A percentile compares a stretch with the other conserved stretches of the same genome.
Conservation (phyloP, 2,797 vertebrate genomes). For the Falco novaeseelandiae region DNA sequence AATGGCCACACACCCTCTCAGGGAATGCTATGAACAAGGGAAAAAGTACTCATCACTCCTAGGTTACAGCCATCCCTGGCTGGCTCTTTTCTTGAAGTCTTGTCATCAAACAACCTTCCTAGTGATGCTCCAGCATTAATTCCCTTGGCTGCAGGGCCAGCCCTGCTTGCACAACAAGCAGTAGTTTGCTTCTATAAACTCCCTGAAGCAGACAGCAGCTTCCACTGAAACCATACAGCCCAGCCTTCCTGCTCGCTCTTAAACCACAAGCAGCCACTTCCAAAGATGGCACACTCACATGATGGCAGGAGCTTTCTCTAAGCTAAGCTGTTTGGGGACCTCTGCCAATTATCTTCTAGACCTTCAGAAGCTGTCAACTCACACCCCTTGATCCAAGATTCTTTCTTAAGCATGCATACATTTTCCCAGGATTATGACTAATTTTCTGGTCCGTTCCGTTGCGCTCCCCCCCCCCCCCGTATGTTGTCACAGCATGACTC, state of each 20-base stretch:
- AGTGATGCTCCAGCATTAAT: neutral
- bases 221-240: neutral
- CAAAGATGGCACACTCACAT: neutral
- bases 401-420: neutral
- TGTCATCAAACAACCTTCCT: neutral
- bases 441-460: neutral
- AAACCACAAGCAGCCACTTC: neutral
- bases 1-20: neutral
- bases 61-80: neutral
- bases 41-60: neutral
- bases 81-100: neutral
- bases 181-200: neutral
- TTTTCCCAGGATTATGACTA: neutral
- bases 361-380: neutral
- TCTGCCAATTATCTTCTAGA: neutral
- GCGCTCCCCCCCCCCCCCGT: no score
- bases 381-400: neutral
- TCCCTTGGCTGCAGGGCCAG: accelerated
- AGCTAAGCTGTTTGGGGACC: neutral
- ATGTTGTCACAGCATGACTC: neutral
- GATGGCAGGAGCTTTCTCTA: neutral
- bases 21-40: neutral
- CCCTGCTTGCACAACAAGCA: neutral
- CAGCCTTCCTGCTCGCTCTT: neutral
- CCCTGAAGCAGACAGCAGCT: neutral